phyloP scores from a whole-genome alignment of 2,797 vertebrate genomes.

The Squalus acanthias region DNA sequence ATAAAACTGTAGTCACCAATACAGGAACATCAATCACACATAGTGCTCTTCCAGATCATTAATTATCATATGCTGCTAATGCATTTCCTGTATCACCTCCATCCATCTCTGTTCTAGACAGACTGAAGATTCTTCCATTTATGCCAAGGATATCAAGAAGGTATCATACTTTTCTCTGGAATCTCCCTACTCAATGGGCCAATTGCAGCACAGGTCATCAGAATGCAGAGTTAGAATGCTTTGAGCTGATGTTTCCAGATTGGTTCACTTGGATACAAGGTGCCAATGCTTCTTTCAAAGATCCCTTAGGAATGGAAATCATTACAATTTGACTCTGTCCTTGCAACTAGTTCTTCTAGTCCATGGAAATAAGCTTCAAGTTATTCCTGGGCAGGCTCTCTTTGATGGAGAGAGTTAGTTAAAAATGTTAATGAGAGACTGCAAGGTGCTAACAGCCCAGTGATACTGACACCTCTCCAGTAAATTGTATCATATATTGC shows the following conservation, averaged over 20 bases:
- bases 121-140: not conserved
- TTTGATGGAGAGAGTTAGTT: not conserved
- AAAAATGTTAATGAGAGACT: not conserved
- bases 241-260: not conserved
- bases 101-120: not conserved
- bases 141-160: not conserved
- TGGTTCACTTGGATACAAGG: not conserved
- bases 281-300: not conserved
- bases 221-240: not conserved
- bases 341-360: not conserved
- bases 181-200: not conserved
- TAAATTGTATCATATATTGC: not conserved
- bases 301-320: not conserved
- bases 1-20: not conserved
- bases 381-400: not conserved
- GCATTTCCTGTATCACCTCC: not conserved
- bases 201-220: not conserved
- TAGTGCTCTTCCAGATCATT: slow-evolving; percentile 23
- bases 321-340: not conserved
- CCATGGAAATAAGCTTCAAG: not conserved
- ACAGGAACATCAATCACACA: slow-evolving; percentile 15
- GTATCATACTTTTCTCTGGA: not conserved
- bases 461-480: not conserved
- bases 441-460: not conserved
- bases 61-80: not conserved